Evolutionary conservation across 1,140 invertebrate genomes (phyloP).

Genomic region (Camponotus vicinus): DNA sequence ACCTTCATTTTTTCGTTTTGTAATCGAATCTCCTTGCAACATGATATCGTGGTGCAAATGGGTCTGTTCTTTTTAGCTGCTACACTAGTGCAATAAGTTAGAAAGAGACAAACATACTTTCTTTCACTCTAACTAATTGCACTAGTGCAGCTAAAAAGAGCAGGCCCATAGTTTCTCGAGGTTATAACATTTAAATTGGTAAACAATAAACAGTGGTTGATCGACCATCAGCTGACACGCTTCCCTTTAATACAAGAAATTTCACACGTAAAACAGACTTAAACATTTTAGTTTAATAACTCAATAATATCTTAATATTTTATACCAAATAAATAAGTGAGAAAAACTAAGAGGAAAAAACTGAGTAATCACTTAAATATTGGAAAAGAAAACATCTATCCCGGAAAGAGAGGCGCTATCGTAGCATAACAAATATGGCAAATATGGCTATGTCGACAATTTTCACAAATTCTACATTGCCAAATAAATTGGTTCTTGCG

Average conservation of each 20-base stretch:
- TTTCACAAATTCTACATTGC: too few species aligned
- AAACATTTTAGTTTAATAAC: conserved; percentile 25
- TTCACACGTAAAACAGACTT: conserved; percentile 8
- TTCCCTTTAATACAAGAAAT: neutral
- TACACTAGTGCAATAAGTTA: too few species aligned
- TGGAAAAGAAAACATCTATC: too few species aligned
- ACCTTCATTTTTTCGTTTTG: conserved; percentile 87
- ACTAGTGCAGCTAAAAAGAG: too few species aligned
- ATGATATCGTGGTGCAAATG: conserved; percentile 81
- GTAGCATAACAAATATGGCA: too few species aligned
- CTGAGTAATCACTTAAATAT: neutral
- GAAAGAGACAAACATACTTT: too few species aligned
- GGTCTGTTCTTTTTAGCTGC: too few species aligned
- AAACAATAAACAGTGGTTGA: neutral
- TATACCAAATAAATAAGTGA: neutral
- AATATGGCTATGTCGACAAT: too few species aligned
- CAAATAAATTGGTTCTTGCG: too few species aligned
- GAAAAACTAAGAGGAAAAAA: too few species aligned
- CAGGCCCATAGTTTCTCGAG: conserved; percentile 67
- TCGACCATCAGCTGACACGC: neutral
- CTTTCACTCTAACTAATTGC: too few species aligned
- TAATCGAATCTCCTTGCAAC: conserved; percentile 87
- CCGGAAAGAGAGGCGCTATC: too few species aligned
- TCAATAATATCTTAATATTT: neutral
- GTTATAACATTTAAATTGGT: conserved; percentile 22